phyloP scores from a whole-genome alignment of 37 sponge, comb jelly and placozoan genomes.

The Oopsacas minuta region DNA sequence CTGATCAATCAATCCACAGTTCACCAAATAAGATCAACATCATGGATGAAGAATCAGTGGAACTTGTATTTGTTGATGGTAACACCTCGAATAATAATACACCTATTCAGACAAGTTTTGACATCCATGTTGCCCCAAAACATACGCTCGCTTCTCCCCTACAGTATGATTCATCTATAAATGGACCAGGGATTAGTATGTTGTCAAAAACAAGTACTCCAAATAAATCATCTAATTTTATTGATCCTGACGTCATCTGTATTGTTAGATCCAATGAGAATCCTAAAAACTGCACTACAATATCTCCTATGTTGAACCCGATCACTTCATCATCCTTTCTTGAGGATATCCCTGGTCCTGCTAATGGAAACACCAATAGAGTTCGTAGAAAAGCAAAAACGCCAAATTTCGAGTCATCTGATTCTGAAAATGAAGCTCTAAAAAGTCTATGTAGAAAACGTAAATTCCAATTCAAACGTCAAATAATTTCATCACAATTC shows the following conservation, averaged over 20 bases:
- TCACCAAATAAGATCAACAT: background rate
- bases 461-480: background rate
- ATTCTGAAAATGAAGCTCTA: constrained; percentile 12
- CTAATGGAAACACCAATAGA: background rate
- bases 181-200: background rate
- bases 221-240: background rate
- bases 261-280: background rate
- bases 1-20: background rate
- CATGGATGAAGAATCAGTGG: background rate
- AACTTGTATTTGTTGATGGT: too few relatives aligned
- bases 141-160: too few relatives aligned
- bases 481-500: constrained; percentile 5
- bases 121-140: too few relatives aligned
- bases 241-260: background rate
- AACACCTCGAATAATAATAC: too few relatives aligned
- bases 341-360: background rate
- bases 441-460: background rate
- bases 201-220: constrained; percentile 11
- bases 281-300: background rate
- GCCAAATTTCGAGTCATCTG: background rate
- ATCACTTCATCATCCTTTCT: background rate
- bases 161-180: background rate
- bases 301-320: constrained; percentile 10
- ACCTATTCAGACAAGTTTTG: too few relatives aligned
- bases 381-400: background rate